Evolutionary conservation across 2,888 invertebrate genomes (phyloP).

Genomic region (Scelioninae gen. 1): DNA sequence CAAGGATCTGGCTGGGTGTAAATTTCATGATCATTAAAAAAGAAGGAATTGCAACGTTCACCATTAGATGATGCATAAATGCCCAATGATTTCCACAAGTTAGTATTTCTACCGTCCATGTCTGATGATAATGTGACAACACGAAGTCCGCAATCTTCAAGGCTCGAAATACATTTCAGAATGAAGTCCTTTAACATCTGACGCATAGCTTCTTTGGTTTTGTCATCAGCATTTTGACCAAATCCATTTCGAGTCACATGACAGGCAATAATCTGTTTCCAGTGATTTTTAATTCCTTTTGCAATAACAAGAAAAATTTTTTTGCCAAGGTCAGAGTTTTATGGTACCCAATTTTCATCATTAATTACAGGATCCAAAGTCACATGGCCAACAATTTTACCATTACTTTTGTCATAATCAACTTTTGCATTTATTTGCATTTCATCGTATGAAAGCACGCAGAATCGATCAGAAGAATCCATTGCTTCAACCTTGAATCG

Average conservation of each 20-base stretch:
- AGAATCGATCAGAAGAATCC: conserved; percentile 35
- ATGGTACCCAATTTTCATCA: not conserved
- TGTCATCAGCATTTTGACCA: not conserved
- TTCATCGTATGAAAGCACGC: conserved; percentile 45
- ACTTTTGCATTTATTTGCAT: conserved; percentile 23
- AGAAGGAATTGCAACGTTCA: too few relatives aligned
- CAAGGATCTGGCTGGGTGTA: conserved; percentile 26
- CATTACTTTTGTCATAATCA: conserved; percentile 15
- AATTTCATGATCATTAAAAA: not conserved
- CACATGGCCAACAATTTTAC: conserved; percentile 3
- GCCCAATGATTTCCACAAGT: conserved; percentile 20
- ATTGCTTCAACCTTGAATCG: conserved; percentile 38
- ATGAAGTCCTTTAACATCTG: conserved; percentile 27
- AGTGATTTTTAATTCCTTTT: conserved; percentile 26
- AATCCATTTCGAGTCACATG: conserved; percentile 38
- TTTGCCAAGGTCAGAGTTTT: too few relatives aligned
- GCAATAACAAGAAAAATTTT: conserved; percentile 25
- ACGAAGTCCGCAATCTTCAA: conserved; percentile 22
- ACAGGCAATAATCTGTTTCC: conserved; percentile 40
- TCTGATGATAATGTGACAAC: conserved; percentile 20
- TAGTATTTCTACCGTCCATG: conserved; percentile 22
- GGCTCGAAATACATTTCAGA: conserved; percentile 10
- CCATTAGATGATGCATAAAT: conserved; percentile 4
- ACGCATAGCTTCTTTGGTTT: not conserved
- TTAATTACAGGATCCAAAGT: conserved; percentile 16